Base-by-base conservation (phyloP, 2,797 vertebrate genomes). In the Podarcis siculus region DNA sequence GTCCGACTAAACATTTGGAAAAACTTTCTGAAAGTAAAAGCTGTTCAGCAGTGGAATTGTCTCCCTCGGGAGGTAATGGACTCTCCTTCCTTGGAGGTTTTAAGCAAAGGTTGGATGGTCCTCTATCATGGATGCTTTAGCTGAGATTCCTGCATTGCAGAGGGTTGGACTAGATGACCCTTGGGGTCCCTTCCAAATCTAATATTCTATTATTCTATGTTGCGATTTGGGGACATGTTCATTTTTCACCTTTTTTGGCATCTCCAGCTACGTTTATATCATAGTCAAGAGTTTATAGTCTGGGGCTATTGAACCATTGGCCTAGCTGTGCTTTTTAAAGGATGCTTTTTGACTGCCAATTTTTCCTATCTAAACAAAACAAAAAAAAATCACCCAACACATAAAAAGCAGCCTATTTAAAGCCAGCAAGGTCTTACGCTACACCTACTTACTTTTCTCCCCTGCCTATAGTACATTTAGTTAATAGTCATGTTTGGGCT, bases 361-460 rank as follows among this genome's bases (percentile, higher is more conserved):
- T 94, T 94, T 72, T 93, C 79, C 86, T 87, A 42, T 87, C 90
- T 89, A 92, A 45, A 95, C 88, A 94, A 91, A 89, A 17, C 0
- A 5, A 93, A 91, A 86, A 32, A 19, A 17, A 19, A 64, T 8
- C 19, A 55, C 21, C 61, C 5, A 72, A 5, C 91, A 94, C 13
- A 55, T 55, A 55, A 55, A 55, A 55, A 55, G 87, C 86, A 92
- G 69, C 78, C 42, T 88, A 82, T 80, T 92, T 81, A 35, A 90
- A 90, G 71, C 32, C 89, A 89, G 87, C 72, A 89, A 85, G 79
- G 88, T 77, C 90, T 82, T 92, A 87, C 86, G 79, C 80, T 78
- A 80, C 90, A 66, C 79, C 82, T 78, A 80, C 89, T 58, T 86
- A 35, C 58, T 64, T 73, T 81, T 35, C 45, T 32, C 55, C 75